Evolutionary conservation across 2,888 invertebrate species (phyloP).

Genomic region (Lithosia quadra): DNA sequence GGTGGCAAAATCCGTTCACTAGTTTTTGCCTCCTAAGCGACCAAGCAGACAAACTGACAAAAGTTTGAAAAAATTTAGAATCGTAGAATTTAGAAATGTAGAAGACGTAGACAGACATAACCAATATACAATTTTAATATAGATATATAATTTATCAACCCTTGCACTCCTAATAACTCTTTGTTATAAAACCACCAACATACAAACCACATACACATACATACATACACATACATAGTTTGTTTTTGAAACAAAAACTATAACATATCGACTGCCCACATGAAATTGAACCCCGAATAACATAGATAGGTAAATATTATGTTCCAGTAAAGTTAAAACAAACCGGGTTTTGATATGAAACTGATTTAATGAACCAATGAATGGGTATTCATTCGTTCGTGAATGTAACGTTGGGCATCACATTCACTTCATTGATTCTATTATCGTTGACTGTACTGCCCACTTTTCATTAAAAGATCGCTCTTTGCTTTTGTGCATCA

Average conservation of each 20-base stretch:
- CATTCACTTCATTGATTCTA: slow-evolving; percentile 69
- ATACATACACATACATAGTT: neutral
- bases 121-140: too few species aligned
- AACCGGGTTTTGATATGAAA: slow-evolving; percentile 58
- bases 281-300: slow-evolving; percentile 2
- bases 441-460: slow-evolving; percentile 53
- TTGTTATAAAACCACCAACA: too few species aligned
- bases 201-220: too few species aligned
- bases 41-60: too few species aligned
- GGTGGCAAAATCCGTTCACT: too few species aligned
- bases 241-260: slow-evolving; percentile 5
- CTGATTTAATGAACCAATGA: slow-evolving; percentile 76
- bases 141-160: too few species aligned
- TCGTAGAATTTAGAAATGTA: too few species aligned
- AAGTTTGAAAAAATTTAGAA: too few species aligned
- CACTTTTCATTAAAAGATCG: slow-evolving; percentile 38
- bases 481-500: slow-evolving; percentile 3
- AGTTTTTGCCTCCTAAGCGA: too few species aligned
- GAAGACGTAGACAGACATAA: too few species aligned
- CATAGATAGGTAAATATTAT: slow-evolving; percentile 13
- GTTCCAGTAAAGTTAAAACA: slow-evolving; percentile 17
- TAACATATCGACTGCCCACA: neutral
- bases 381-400: slow-evolving; percentile 70
- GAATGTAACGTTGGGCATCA: slow-evolving; percentile 70
- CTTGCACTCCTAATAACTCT: too few species aligned